Evolutionary conservation across 2,113 vertebrate species (phyloP).

Genomic region (Ammospiza nelsoni): DNA sequence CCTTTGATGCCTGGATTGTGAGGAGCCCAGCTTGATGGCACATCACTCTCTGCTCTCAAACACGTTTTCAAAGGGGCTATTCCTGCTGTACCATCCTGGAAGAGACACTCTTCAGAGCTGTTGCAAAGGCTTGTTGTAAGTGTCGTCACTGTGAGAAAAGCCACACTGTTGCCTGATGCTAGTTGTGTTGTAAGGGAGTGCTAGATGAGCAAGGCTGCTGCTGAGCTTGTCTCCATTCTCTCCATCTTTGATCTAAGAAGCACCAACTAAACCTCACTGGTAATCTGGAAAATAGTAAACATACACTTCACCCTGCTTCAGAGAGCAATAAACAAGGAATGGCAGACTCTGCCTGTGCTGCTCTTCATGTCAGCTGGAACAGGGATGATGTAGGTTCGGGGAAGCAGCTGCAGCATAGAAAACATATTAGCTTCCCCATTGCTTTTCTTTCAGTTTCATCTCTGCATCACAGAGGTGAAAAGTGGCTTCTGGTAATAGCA

Average conservation of each 20-base stretch:
- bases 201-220: slow-evolving; percentile 21
- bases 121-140: background rate
- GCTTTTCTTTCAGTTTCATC: background rate
- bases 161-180: background rate
- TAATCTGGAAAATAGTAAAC: background rate
- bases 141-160: slow-evolving; percentile 25
- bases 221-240: background rate
- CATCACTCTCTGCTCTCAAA: background rate
- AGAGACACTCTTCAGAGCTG: background rate
- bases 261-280: background rate
- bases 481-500: background rate
- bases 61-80: background rate
- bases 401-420: background rate
- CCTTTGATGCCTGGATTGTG: background rate
- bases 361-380: background rate
- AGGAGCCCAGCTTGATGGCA: slow-evolving; percentile 21
- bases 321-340: background rate
- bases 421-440: background rate
- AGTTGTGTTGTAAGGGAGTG: background rate
- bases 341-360: background rate
- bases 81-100: background rate
- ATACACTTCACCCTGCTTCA: background rate
- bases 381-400: background rate
- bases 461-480: background rate
- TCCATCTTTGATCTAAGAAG: slow-evolving; percentile 19